Base-by-base conservation (phyloP, 2,113 vertebrate species). In the Alligator sinensis region DNA sequence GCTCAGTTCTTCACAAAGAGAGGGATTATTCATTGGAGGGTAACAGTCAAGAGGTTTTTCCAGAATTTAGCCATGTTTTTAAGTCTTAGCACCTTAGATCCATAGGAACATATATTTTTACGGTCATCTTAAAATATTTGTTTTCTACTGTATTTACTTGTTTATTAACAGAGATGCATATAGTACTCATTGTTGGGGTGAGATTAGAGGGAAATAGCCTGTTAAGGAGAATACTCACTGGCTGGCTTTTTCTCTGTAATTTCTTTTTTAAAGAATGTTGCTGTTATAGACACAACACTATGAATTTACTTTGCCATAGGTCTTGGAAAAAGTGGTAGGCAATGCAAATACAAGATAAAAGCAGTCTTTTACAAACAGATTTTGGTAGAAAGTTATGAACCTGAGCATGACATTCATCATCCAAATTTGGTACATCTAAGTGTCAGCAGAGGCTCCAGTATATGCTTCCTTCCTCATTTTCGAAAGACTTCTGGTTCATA, bases 401-500 rank as follows among this genome's bases (percentile, higher is more conserved):
- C 18, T 60, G 58, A 60, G 47, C 18, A 47, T 16, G 87, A 80
- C 27, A 82, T 91, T 84, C 55, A 25, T 87, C 38, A n/a, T 81
- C 6, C 59, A 91, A 76, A 81, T 81, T 72, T 93, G 60, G 34
- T 81, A 61, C 63, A 34, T 77, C 57, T 77, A 57, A 90, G 80
- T 6, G 77, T 92, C 68, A 77, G 54, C 75, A 75, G 63, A 83
- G 63, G 63, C 63, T 94, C 75, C 12, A 77, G 11, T 75, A 14
- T 75, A 27, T 58, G 66, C 28, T 82, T 91, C 74, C 61, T 85
- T 94, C 38, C 19, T 90, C 92, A 84, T 86, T 81, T 80, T 93
- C 60, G 38, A 61, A 79, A 55, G 92, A 80, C 28, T 96, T 94
- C 74, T 55, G 38, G 4, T 17, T 85, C 58, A 92, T 24, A 64